Percentiles rank a stretch among this genome's conserved stretches.
Evolutionary conservation across 2,888 invertebrate genomes (phyloP).

Genomic region (Ophioninae sp.): DNA sequence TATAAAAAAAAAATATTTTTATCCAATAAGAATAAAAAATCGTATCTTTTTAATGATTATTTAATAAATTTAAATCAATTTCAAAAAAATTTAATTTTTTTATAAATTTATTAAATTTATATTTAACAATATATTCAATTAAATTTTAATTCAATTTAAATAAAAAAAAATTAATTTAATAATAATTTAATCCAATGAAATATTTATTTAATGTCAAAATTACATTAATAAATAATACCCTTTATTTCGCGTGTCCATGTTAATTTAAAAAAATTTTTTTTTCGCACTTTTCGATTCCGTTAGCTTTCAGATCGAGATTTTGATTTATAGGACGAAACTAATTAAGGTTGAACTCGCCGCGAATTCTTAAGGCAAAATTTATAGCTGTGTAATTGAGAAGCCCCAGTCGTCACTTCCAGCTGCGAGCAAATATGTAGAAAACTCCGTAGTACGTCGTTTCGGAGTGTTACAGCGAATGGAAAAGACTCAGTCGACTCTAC

Average conservation of each 20-base stretch:
- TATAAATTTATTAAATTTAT: too few species aligned
- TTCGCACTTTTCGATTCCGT: background rate
- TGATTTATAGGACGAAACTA: background rate
- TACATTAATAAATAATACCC: background rate
- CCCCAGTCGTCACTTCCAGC: background rate
- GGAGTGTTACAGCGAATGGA: conserved; percentile 25
- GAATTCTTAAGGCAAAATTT: conserved; percentile 1
- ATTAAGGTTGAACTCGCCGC: background rate
- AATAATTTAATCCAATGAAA: too few species aligned
- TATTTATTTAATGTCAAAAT: background rate
- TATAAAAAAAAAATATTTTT: too few species aligned
- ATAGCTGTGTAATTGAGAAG: conserved; percentile 7
- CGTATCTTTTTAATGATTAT: too few species aligned
- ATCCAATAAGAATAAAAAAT: too few species aligned
- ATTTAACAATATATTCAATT: too few species aligned
- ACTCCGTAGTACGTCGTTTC: conserved; percentile 5
- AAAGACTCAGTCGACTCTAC: conserved; percentile 16
- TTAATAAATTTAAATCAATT: too few species aligned
- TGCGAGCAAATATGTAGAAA: conserved; percentile 11
- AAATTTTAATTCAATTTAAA: too few species aligned
- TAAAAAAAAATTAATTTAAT: too few species aligned
- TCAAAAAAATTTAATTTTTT: too few species aligned
- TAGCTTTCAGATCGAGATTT: background rate
- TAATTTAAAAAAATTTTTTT: background rate
- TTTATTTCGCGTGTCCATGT: background rate